Evolutionary conservation across 2,113 vertebrate species (phyloP).

Genomic region (Budorcas taxicolor): DNA sequence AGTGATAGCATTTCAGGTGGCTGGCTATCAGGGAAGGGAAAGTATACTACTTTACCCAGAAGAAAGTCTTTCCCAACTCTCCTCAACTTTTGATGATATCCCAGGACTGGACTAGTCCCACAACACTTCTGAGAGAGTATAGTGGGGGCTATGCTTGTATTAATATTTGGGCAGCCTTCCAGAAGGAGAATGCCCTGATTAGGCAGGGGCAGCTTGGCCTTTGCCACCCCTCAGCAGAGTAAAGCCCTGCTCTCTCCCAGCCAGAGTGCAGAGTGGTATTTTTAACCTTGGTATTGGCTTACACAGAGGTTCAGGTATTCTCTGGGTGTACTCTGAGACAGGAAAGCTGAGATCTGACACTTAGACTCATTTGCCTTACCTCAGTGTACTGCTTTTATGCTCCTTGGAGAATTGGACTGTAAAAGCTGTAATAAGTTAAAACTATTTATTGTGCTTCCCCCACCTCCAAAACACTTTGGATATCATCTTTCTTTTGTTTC

Average conservation of each 20-base stretch:
- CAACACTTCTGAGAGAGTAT: not conserved
- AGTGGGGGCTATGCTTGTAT: not conserved
- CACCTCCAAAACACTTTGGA: not conserved
- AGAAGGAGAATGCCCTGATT: not conserved
- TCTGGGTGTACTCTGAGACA: not conserved
- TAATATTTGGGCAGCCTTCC: not conserved
- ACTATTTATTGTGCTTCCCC: not conserved
- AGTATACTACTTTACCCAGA: not conserved
- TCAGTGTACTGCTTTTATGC: not conserved
- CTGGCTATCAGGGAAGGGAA: not conserved
- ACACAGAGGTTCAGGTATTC: slow-evolving; percentile 26
- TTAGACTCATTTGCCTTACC: not conserved
- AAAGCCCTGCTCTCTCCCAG: not conserved
- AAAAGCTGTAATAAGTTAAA: slow-evolving; percentile 23
- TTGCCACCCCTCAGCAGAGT: not conserved
- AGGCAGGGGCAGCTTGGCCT: not conserved
- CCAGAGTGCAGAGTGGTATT: not conserved
- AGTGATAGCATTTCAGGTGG: not conserved
- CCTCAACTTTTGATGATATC: not conserved
- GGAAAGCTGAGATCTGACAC: not conserved
- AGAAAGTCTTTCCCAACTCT: not conserved
- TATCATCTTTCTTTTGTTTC: slow-evolving; percentile 1
- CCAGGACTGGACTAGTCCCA: not conserved
- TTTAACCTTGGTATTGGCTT: slow-evolving; percentile 49
- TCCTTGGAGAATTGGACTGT: not conserved